These are phyloP conservation scores for Caracal caracal DNA, from an alignment of 2,113 vertebrate genomes.

Conservation along the genomic window DNA sequence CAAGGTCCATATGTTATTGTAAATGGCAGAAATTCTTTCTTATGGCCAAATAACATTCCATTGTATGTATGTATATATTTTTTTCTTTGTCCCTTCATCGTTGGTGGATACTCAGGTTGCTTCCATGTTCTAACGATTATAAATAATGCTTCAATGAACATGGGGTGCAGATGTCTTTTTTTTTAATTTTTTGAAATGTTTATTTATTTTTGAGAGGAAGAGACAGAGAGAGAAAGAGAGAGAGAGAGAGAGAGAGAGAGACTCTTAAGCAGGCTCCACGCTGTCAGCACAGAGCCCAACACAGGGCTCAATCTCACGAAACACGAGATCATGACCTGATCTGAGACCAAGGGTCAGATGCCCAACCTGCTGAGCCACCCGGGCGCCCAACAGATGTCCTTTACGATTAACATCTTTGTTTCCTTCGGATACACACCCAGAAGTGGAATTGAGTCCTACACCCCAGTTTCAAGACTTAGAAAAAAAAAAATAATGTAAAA, in stretches of 20 bases:
- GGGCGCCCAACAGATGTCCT: background rate
- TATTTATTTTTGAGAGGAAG: too few species aligned
- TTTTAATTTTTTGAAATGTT: too few species aligned
- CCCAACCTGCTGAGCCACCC: too few species aligned
- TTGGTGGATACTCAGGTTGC: too few species aligned
- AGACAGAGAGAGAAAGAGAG: too few species aligned
- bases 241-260: too few species aligned
- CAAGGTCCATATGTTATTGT: background rate
- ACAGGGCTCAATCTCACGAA: too few species aligned
- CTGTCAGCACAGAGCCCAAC: too few species aligned
- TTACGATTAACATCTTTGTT: background rate
- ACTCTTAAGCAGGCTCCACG: too few species aligned
- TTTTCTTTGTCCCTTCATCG: background rate
- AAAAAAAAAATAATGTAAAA: background rate
- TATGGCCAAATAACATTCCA: background rate
- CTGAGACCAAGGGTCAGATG: too few species aligned
- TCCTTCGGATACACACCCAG: background rate
- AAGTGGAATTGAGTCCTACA: background rate
- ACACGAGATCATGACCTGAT: too few species aligned
- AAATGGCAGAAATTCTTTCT: background rate
- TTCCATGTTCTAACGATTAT: background rate
- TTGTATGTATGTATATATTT: background rate
- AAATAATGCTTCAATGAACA: background rate
- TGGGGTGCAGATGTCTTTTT: background rate
- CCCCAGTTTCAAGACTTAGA: background rate